Evolutionary conservation across 2,113 vertebrate species (phyloP).

Genomic region (Sclerurus mexicanus): DNA sequence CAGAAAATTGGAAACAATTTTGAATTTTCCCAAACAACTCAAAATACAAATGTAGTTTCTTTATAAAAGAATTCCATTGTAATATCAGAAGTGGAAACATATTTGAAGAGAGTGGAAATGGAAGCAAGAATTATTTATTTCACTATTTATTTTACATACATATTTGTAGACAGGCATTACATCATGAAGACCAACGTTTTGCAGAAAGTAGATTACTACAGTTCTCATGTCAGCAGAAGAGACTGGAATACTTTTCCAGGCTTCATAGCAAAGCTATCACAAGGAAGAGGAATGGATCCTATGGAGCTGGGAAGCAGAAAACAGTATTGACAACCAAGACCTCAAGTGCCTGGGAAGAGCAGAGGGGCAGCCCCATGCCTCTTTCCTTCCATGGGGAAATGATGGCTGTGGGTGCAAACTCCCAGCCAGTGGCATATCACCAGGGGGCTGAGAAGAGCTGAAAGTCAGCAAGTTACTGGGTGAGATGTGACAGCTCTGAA

Average conservation of each 20-base stretch:
- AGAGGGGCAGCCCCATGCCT: rapidly evolving
- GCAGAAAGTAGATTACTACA: neutral
- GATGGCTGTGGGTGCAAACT: neutral
- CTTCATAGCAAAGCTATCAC: neutral
- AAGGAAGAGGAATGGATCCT: neutral
- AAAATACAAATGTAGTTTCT: neutral
- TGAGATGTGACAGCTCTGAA: neutral
- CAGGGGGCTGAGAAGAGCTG: neutral
- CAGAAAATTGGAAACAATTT: neutral
- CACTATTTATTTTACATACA: neutral
- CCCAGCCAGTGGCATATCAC: rapidly evolving
- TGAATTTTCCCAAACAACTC: neutral
- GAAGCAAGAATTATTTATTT: neutral
- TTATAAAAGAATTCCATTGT: neutral
- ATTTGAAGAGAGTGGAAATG: neutral
- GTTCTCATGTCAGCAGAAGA: neutral
- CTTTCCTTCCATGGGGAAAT: neutral
- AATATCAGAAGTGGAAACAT: neutral
- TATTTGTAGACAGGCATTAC: neutral
- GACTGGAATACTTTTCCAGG: neutral
- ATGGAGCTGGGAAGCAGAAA: neutral
- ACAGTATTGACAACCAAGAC: neutral
- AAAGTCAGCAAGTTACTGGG: neutral
- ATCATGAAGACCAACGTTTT: neutral
- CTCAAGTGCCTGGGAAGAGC: neutral